Percentiles rank a stretch among this genome's conserved stretches.
These are phyloP conservation scores for Dione vanillae DNA, from an alignment of 2,888 invertebrate genomes.

Conservation along the genomic window DNA sequence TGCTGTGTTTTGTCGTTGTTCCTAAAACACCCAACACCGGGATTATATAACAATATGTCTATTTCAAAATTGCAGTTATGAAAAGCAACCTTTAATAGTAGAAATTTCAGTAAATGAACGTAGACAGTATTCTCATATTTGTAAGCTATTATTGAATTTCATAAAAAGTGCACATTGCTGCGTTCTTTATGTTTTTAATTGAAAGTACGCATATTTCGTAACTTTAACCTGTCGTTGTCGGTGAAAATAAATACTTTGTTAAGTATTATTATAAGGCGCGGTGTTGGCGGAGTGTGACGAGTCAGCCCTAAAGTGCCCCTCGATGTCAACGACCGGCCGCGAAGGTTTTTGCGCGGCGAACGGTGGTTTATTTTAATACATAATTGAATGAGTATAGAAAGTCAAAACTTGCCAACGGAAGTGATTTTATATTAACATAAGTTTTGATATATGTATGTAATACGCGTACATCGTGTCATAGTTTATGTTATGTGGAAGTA, in stretches of 20 bases:
- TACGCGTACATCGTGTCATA: not conserved
- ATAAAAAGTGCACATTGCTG: slow-evolving; percentile 32
- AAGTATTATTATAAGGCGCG: slow-evolving; percentile 59
- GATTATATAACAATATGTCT: not conserved
- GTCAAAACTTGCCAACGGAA: slow-evolving; percentile 59
- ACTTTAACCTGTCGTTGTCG: slow-evolving; percentile 52
- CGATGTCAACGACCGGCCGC: slow-evolving; percentile 77
- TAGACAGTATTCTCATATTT: slow-evolving; percentile 10
- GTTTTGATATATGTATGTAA: slow-evolving; percentile 13
- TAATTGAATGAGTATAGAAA: slow-evolving; percentile 80
- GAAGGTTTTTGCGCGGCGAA: slow-evolving; percentile 77
- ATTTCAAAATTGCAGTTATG: not conserved
- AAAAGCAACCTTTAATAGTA: not conserved
- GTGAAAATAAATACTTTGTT: slow-evolving; percentile 54
- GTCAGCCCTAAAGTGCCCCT: slow-evolving; percentile 81
- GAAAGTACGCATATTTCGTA: slow-evolving; percentile 37
- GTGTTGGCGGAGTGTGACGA: slow-evolving; percentile 70
- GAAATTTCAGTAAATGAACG: not conserved
- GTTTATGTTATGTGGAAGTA: slow-evolving; percentile 15
- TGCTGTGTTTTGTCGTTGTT: slow-evolving; percentile 24
- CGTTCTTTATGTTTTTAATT: slow-evolving; percentile 44
- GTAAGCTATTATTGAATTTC: slow-evolving; percentile 7
- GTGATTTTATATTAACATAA: slow-evolving; percentile 35
- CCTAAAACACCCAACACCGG: slow-evolving; percentile 9
- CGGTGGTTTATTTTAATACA: slow-evolving; percentile 75